Percentiles rank a stretch among this genome's conserved stretches.
Evolutionary conservation across 2,797 vertebrate species (phyloP).

Genomic region (Tokudaia tokunoshimensis): DNA sequence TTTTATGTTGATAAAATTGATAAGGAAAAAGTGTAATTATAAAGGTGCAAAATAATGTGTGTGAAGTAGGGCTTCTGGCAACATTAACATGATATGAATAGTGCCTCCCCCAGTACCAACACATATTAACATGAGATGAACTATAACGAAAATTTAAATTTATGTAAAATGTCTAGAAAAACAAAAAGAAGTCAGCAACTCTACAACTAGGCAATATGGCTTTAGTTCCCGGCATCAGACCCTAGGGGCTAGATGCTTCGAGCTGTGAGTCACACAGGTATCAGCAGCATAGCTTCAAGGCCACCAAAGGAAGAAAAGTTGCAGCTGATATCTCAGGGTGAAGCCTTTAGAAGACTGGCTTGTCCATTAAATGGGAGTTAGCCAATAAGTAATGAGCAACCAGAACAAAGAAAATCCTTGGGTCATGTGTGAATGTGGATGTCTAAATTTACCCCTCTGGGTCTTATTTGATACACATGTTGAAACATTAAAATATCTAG

Average conservation of each 20-base stretch:
- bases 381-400: constrained; percentile 47
- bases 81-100: constrained; percentile 21
- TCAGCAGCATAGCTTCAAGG: not conserved
- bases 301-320: not conserved
- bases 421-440: not conserved
- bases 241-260: not conserved
- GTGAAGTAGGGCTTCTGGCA: constrained; percentile 42
- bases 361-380: not conserved
- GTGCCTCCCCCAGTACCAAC: not conserved
- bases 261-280: not conserved
- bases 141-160: constrained; percentile 49
- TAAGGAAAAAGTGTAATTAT: constrained; percentile 63
- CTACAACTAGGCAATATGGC: not conserved
- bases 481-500: constrained; percentile 57
- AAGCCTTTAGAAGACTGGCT: constrained; percentile 24
- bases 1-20: constrained; percentile 42
- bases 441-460: constrained; percentile 3
- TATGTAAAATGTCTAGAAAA: constrained; percentile 57
- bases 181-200: constrained; percentile 20
- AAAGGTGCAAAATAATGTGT: constrained; percentile 23
- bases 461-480: not conserved
- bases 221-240: not conserved
- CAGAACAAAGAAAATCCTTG: constrained; percentile 35
- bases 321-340: not conserved
- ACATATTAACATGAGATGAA: constrained; percentile 54